Conservation (phyloP, 2,888 invertebrate species). For the Scrobipalpa atriplicella region DNA sequence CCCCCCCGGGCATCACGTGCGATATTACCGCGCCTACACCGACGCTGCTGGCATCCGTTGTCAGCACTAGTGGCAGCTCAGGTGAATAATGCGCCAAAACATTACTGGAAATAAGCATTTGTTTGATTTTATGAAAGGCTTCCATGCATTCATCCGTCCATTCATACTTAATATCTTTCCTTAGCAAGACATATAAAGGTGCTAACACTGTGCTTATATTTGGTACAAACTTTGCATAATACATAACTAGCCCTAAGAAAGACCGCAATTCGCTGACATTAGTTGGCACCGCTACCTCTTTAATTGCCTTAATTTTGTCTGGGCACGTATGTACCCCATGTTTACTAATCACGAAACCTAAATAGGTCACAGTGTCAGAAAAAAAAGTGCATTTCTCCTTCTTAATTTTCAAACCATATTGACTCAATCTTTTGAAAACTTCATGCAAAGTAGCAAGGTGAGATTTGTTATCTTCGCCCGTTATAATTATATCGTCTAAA, state of each 20-base stretch:
- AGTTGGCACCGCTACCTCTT: conserved; percentile 24
- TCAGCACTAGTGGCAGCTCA: conserved; percentile 30
- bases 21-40: conserved; percentile 30
- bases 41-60: conserved; percentile 19
- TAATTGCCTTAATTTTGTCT: conserved; percentile 30
- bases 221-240: conserved; percentile 50
- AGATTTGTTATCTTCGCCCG: conserved; percentile 14
- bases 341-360: conserved; percentile 31
- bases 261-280: conserved; percentile 33
- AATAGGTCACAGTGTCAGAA: conserved; percentile 14
- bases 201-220: conserved; percentile 17
- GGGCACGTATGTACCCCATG: conserved; percentile 31
- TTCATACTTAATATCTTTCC: background rate
- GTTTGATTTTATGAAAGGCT: conserved; percentile 18
- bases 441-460: conserved; percentile 27
- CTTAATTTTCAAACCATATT: conserved; percentile 25
- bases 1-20: conserved; percentile 30
- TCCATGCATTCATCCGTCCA: conserved; percentile 19
- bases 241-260: conserved; percentile 51
- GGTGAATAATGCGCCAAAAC: conserved; percentile 28
- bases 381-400: conserved; percentile 16
- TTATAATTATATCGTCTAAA: conserved; percentile 33
- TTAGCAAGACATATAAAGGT: conserved; percentile 27
- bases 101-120: conserved; percentile 8
- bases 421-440: conserved; percentile 28